phyloP scores from a whole-genome alignment of 2,113 vertebrate species.

The Pseudolaguvia tuberculata region DNA sequence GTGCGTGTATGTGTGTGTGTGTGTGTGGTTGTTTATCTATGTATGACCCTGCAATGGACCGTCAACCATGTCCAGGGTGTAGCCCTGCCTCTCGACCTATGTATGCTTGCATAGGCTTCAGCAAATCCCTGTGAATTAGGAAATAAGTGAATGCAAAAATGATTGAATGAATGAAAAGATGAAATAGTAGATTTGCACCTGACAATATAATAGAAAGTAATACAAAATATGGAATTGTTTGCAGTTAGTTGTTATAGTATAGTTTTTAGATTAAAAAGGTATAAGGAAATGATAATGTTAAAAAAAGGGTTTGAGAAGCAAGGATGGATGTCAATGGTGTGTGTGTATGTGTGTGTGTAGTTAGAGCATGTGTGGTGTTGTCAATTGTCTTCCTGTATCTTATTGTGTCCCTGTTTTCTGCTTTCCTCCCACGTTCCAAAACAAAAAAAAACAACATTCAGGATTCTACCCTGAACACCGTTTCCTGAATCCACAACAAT shows the following conservation, averaged over 20 bases:
- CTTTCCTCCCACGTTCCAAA: not conserved
- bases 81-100: too few relatives aligned
- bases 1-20: too few relatives aligned
- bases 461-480: not conserved
- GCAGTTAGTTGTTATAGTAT: not conserved
- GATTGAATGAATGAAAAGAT: too few relatives aligned
- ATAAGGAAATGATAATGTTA: not conserved
- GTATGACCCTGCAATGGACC: too few relatives aligned
- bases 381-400: not conserved
- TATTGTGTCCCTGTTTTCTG: not conserved
- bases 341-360: too few relatives aligned
- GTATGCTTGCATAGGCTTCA: too few relatives aligned
- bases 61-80: too few relatives aligned
- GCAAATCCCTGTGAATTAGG: too few relatives aligned
- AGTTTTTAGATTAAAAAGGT: not conserved
- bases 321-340: not conserved
- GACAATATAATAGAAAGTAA: not conserved
- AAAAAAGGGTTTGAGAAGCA: not conserved
- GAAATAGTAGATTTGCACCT: too few relatives aligned
- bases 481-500: not conserved
- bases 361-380: not conserved
- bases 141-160: too few relatives aligned
- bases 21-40: too few relatives aligned
- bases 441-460: too few relatives aligned
- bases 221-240: not conserved